phyloP scores from a whole-genome alignment of 1,140 invertebrate species.

The Pseudomyrmex concolor region DNA sequence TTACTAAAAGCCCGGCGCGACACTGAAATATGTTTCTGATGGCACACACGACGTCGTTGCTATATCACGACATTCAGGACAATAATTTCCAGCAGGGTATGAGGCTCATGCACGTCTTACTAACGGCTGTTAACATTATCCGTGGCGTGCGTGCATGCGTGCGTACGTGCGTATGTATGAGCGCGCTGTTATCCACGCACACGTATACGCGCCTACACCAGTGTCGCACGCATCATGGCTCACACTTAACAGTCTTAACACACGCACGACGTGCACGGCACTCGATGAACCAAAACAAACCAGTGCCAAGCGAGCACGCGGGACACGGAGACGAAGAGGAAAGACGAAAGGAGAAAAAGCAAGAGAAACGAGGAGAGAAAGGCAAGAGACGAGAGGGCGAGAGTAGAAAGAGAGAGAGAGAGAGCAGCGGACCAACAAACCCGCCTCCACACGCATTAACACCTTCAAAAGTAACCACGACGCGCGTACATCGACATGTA shows the following conservation, averaged over 20 bases:
- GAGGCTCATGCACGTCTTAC: conserved; percentile 53
- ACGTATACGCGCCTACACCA: conserved; percentile 10
- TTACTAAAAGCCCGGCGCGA: neutral
- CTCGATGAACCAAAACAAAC: conserved; percentile 77
- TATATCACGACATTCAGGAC: conserved; percentile 36
- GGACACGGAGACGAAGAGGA: conserved; percentile 59
- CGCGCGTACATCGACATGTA: neutral
- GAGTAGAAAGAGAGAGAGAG: neutral
- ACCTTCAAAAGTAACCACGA: conserved; percentile 65
- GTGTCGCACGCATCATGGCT: conserved; percentile 64
- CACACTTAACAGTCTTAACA: conserved; percentile 63
- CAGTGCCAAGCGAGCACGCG: conserved; percentile 60
- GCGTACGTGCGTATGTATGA: conserved; percentile 25
- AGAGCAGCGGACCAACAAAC: conserved; percentile 58
- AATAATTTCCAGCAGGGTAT: conserved; percentile 48
- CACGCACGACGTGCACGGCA: conserved; percentile 66
- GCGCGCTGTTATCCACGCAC: conserved; percentile 32
- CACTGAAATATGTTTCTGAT: conserved; percentile 19
- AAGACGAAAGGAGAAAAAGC: conserved; percentile 16
- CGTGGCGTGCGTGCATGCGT: conserved; percentile 40
- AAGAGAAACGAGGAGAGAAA: neutral
- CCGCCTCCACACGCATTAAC: conserved; percentile 75
- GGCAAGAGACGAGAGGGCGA: neutral
- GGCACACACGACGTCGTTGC: conserved; percentile 6
- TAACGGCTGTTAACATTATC: conserved; percentile 71